These are phyloP conservation scores for Aproaerema taeniolella DNA, from an alignment of 2,888 invertebrate genomes.

Conservation along the genomic window DNA sequence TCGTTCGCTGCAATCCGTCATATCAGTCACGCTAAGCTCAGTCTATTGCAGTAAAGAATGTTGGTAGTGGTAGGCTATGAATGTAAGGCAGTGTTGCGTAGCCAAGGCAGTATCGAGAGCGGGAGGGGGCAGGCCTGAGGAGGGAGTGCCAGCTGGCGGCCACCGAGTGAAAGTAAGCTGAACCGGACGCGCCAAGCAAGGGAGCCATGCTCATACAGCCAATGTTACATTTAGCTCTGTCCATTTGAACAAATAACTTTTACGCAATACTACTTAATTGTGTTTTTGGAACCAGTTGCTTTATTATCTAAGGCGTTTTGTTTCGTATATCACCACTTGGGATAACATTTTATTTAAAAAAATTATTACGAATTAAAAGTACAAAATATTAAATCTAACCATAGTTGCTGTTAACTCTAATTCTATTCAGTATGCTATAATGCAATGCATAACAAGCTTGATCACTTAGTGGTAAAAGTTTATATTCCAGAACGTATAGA, in stretches of 20 bases:
- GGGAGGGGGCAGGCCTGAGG: constrained; percentile 24
- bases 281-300: constrained; percentile 4
- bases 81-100: constrained; percentile 66
- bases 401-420: no score
- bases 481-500: no score
- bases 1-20: constrained; percentile 3
- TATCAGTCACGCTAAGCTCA: no score
- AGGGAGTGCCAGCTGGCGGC: constrained; percentile 60
- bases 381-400: no score
- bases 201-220: constrained; percentile 6
- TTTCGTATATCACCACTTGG: no score
- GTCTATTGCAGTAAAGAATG: background rate
- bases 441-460: no score
- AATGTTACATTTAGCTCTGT: constrained; percentile 10
- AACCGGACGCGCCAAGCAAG: constrained; percentile 30
- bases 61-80: constrained; percentile 20
- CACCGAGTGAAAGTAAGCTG: constrained; percentile 73
- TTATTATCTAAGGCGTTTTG: background rate
- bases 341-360: no score
- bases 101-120: constrained; percentile 30
- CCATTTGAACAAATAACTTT: constrained; percentile 7
- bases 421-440: no score
- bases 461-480: no score
- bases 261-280: constrained; percentile 6
- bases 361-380: no score